These are phyloP conservation scores for Drosophila pegasa DNA, from an alignment of 2,888 invertebrate species.

Conservation along the genomic window DNA sequence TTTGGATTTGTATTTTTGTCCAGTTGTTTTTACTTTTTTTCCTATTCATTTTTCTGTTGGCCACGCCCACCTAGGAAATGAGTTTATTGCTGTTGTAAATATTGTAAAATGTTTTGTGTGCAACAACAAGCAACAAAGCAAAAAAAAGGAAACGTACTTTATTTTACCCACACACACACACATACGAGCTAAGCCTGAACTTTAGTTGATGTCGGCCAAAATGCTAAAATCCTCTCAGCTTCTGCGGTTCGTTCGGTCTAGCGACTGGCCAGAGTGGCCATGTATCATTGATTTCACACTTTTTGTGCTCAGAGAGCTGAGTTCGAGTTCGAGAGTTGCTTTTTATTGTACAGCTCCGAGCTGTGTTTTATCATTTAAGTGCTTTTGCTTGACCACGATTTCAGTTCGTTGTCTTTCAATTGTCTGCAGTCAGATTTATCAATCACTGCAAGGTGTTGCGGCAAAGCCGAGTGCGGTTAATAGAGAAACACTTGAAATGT, in stretches of 20 bases:
- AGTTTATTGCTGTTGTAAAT: slow-evolving; percentile 70
- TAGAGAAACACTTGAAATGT: neutral
- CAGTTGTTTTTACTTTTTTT: slow-evolving; percentile 18
- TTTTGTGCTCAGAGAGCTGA: no score
- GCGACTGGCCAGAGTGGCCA: slow-evolving; percentile 29
- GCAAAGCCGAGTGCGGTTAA: neutral
- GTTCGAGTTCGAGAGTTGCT: no score
- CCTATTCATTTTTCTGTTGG: slow-evolving; percentile 4
- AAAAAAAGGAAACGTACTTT: slow-evolving; percentile 17
- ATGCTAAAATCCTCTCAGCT: slow-evolving; percentile 68
- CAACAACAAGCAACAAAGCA: neutral
- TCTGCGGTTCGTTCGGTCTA: slow-evolving; percentile 52
- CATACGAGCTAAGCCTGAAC: slow-evolving; percentile 25
- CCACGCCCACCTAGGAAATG: slow-evolving; percentile 50
- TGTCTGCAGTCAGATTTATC: slow-evolving; percentile 26
- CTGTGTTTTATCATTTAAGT: slow-evolving; percentile 48
- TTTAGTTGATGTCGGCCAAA: slow-evolving; percentile 54
- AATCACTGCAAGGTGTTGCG: slow-evolving; percentile 20
- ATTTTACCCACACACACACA: slow-evolving; percentile 17
- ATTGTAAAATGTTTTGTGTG: slow-evolving; percentile 60
- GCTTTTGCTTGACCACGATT: slow-evolving; percentile 38
- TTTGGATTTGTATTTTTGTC: slow-evolving; percentile 31
- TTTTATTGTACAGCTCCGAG: slow-evolving; percentile 4
- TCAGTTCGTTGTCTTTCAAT: slow-evolving; percentile 20
- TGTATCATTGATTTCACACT: slow-evolving; percentile 47